These are phyloP conservation scores for Rhinoderma darwinii DNA, from an alignment of 2,113 vertebrate species.

Conservation along the genomic window DNA sequence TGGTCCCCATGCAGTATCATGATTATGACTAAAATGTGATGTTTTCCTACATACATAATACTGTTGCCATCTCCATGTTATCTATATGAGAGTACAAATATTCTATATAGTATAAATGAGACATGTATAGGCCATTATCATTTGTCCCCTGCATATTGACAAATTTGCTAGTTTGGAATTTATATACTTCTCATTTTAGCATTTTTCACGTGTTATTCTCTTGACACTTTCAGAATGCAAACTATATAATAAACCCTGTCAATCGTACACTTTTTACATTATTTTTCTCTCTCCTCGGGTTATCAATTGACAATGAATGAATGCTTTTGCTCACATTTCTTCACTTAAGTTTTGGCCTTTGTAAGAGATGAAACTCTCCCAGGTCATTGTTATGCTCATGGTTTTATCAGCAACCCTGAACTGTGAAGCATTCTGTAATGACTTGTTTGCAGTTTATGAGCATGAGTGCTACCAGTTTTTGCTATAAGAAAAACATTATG, in stretches of 20 bases:
- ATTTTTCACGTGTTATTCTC: neutral
- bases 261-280: neutral
- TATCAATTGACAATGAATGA: neutral
- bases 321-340: constrained; percentile 35
- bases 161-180: neutral
- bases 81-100: neutral
- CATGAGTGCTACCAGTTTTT: constrained; percentile 21
- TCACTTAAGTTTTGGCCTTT: constrained; percentile 20
- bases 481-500: constrained; percentile 45
- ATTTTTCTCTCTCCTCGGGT: neutral
- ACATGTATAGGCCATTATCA: neutral
- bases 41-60: no score
- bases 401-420: constrained; percentile 42
- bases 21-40: no score
- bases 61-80: no score
- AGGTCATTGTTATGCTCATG: constrained; percentile 46
- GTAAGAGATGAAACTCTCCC: constrained; percentile 19
- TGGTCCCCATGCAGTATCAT: no score
- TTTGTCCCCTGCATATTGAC: neutral
- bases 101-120: neutral
- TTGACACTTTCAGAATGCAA: neutral
- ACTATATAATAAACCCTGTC: neutral
- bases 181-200: neutral
- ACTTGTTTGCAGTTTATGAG: constrained; percentile 48
- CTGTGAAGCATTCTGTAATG: constrained; percentile 44